Percentiles rank a stretch among this genome's conserved stretches.
These are phyloP conservation scores for Pampus argenteus DNA, from an alignment of 2,797 vertebrate genomes.

Conservation along the genomic window DNA sequence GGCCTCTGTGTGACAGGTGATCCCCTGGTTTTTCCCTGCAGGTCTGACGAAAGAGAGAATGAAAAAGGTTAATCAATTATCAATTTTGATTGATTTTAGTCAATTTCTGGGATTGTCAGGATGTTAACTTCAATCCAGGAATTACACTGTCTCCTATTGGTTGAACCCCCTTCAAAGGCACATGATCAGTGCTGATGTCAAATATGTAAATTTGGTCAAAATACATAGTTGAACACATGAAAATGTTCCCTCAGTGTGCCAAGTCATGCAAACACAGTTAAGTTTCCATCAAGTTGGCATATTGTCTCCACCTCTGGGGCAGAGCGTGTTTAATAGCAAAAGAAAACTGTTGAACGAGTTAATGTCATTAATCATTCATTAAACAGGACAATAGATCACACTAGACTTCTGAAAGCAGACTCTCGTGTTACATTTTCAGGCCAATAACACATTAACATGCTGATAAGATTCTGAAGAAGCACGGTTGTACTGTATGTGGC, in stretches of 20 bases:
- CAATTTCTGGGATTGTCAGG: too few species aligned
- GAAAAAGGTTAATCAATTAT: constrained; percentile 36
- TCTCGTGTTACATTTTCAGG: constrained; percentile 41
- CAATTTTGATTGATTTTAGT: too few species aligned
- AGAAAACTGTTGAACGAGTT: constrained; percentile 43
- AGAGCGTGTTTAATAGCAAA: constrained; percentile 22
- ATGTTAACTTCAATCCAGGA: background rate
- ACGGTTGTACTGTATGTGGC: background rate
- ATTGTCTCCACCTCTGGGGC: constrained; percentile 7
- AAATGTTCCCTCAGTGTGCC: background rate
- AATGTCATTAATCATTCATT: constrained; percentile 62
- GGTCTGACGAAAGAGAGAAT: constrained; percentile 83
- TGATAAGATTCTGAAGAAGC: constrained; percentile 15
- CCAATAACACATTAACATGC: constrained; percentile 4
- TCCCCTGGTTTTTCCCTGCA: constrained; percentile 93
- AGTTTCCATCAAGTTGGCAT: background rate
- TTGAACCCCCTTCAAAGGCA: background rate
- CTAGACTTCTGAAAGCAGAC: constrained; percentile 27
- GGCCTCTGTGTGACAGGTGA: constrained; percentile 92
- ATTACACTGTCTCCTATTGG: too few species aligned
- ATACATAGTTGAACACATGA: background rate
- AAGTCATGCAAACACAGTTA: constrained; percentile 17
- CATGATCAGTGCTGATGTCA: background rate
- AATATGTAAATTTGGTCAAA: background rate
- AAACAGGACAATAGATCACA: constrained; percentile 52